Base-by-base conservation (phyloP, 2,888 invertebrate genomes). In the Pterobdella sp. region DNA sequence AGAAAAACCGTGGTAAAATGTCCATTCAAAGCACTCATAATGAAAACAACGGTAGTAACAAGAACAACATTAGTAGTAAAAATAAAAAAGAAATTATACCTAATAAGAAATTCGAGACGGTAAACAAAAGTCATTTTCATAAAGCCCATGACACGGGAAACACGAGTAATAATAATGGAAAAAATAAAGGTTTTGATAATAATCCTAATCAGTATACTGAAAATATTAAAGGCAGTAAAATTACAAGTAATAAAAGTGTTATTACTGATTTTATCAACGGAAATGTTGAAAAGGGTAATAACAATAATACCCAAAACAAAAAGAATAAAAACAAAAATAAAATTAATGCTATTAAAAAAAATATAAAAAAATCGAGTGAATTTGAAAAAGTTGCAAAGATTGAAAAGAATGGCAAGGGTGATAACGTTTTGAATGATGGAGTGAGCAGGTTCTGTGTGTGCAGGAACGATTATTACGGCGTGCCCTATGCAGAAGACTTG, bases 381-480 rank as follows among this genome's bases (percentile, higher is more conserved):
- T n/a, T n/a, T n/a, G n/a, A n/a, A n/a, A n/a, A n/a, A n/a, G n/a
- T n/a, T n/a, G n/a, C n/a, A n/a, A n/a, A n/a, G n/a, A n/a, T n/a
- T n/a, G n/a, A n/a, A n/a, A n/a, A n/a, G n/a, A 56, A 56, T 3
- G 26, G n/a, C 3, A n/a, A 56, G 3, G 26, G 26, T n/a, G 26
- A 56, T 26, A 56, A 56, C 4, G 26, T 14, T 14, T 26, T 7
- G 10, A 14, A 18, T 7, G 18, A 42, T 7, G 42, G 42, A 26
- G n/a, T 56, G 7, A 3, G 18, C 3, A 56, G 60, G n/a, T 4
- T 56, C 4, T 56, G 60, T 56, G 60, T 56, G n/a, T 56, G 60
- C 60, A 56, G n/a, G 60, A 56, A n/a, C n/a, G 60, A 56, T 26
- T 56, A 56, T n/a, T 56, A 56, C n/a, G 60, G 60, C 3, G n/a